phyloP scores from a whole-genome alignment of 2,797 vertebrate genomes.

The Zalophus californianus region DNA sequence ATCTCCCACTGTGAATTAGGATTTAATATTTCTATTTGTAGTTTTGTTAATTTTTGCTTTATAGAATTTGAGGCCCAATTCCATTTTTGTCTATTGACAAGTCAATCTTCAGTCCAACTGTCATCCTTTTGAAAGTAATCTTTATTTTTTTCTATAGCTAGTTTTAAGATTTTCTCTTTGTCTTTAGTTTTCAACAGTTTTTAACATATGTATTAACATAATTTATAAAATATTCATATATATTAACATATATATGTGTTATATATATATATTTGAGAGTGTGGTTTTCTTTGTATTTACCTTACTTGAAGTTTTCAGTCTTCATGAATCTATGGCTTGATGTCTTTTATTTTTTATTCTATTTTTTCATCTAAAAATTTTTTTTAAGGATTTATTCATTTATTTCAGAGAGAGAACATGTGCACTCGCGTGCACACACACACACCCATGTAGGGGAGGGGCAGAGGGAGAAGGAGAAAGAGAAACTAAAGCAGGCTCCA shows the following conservation, averaged over 20 bases:
- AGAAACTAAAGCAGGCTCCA: not conserved
- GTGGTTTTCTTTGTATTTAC: not conserved
- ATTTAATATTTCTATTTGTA: not conserved
- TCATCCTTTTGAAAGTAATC: not conserved
- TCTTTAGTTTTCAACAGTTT: not conserved
- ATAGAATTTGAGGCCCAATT: not conserved
- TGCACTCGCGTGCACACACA: no score
- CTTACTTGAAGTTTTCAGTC: not conserved
- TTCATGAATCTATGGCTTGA: not conserved
- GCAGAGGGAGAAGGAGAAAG: not conserved
- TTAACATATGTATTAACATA: not conserved
- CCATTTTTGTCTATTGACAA: not conserved
- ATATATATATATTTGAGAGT: not conserved
- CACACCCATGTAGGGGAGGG: no score
- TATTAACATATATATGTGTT: not conserved
- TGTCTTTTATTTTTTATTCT: not conserved
- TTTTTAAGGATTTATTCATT: not conserved
- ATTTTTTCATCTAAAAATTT: not conserved
- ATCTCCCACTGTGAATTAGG: not conserved
- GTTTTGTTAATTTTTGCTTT: not conserved
- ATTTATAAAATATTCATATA: not conserved
- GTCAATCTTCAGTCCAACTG: not conserved
- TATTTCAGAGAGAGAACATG: no score
- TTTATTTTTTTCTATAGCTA: not conserved
- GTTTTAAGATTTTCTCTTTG: slow-evolving; percentile 1